Base-by-base conservation (phyloP, 2,797 vertebrate genomes). In the Neopelma chrysocephalum region DNA sequence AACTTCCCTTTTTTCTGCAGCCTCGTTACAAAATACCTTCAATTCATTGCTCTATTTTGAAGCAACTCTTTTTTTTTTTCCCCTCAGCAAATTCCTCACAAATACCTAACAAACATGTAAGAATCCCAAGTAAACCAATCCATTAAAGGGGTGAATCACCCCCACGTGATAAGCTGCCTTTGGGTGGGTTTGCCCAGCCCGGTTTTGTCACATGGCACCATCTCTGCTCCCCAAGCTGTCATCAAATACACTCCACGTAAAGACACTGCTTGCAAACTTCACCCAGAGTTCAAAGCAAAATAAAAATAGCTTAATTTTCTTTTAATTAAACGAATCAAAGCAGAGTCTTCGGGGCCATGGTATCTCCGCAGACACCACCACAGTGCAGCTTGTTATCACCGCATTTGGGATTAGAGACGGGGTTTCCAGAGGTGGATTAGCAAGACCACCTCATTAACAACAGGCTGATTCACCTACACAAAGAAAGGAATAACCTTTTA, bases 241-340 rank as follows among this genome's bases (percentile, higher is more conserved):
- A 56, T 4, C 75, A 9, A 78, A 31, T 42, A 38, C 34, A 23
- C 36, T 11, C 22, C 62, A 10, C 0, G 1, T 5, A 47, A 61
- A 80, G 76, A 13, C 64, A 5, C 40, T 3, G 3, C 89, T 21
- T 2, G 45, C 65, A 54, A 81, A 38, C 60, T 7, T 58, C 83
- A 26, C 84, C 3, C 0, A 3, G 32, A 50, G 53, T 11, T 93
- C 64, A 78, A 71, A 81, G 64, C 40, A 4, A 47, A n/a, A 11
- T 6, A 36, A 94, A 89, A 89, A 38, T 1, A 42, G 56, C 82
- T 87, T 43, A 6, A 82, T 89, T 91, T 78, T 60, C 61, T 80
- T 40, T 60, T 56, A 65, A 93, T 94, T 77, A 82, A 64, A 38
- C 40, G 38, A 71, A 66, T 62, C 70, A 72, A 77, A 93, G 87